Base-by-base conservation (phyloP, 2,113 vertebrate species). In the Chlamydotis undulata region DNA sequence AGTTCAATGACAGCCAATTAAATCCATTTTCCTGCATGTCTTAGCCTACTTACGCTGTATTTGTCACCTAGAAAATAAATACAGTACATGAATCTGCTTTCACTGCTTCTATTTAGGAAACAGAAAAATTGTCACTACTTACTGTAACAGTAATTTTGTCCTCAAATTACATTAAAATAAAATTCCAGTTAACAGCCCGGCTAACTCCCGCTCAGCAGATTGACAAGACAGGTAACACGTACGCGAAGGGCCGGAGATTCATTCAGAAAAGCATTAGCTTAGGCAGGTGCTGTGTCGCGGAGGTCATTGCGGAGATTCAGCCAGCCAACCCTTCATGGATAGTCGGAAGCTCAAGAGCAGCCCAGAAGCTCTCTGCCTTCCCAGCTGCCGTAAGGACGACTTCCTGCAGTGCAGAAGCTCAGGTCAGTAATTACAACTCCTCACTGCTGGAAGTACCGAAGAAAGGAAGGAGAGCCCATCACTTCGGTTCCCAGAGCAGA, bases 401-500 rank as follows among this genome's bases (percentile, higher is more conserved):
- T 52, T 24, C 9, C 2, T 9, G n/a, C 74, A 57, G 29, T 0
- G 5, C 59, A 61, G 49, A 25, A 61, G 39, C 55, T 9, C 19
- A 2, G 21, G 26, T 3, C 25, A 3, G 3, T 10, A 75, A 69
- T 10, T 50, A 25, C 12, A 25, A 50, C 31, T 70, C 45, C 33
- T 19, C 4, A 7, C 33, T 23, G 35, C 26, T 15, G 16, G 12
- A n/a, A 28, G 26, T 11, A 10, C 31, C 10, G 1, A 17, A n/a
- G 15, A 12, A n/a, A 29, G n/a, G 19, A 33, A 29, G 33, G 31
- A 10, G 26, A 61, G 43, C 11, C 61, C 81, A 17, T 10, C 18
- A 9, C 70, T n/a, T 19, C 7, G 1, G 0, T 6, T 41, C 23
- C 8, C 39, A 18, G 47, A n/a, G 4, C 41, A 55, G 61, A 14